phyloP scores from a whole-genome alignment of 2,113 vertebrate species.

The Loxodonta africana region DNA sequence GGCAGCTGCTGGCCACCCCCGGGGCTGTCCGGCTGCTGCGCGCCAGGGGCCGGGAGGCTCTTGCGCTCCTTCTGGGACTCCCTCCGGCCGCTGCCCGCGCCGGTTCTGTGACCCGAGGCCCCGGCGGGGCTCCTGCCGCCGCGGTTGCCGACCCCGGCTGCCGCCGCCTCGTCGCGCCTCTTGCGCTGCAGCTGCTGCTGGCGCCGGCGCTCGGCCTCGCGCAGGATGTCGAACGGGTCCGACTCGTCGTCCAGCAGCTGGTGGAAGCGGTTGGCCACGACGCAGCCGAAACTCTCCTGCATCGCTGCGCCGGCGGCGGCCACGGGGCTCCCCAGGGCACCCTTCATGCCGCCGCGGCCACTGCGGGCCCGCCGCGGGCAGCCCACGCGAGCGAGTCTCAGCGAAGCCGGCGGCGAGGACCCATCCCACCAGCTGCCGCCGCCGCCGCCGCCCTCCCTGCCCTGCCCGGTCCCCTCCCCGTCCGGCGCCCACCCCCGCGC shows the following conservation, averaged over 20 bases:
- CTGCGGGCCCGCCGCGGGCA: conserved; percentile 5
- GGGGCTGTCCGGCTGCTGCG: conserved; percentile 56
- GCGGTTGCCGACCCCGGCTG: conserved; percentile 16
- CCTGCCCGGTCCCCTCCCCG: not conserved
- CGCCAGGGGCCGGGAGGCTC: conserved; percentile 64
- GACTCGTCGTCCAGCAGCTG: conserved; percentile 94
- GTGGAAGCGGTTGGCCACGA: conserved; percentile 93
- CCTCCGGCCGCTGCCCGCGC: conserved; percentile 83
- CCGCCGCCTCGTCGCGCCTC: conserved; percentile 82
- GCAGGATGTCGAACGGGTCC: conserved; percentile 94
- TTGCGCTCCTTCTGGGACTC: conserved; percentile 91
- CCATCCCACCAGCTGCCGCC: conserved; percentile 42
- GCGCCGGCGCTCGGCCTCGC: conserved; percentile 87
- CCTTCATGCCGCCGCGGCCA: conserved; percentile 84
- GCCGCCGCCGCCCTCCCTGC: not conserved
- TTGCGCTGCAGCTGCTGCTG: conserved; percentile 87
- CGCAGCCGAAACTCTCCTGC: conserved; percentile 92
- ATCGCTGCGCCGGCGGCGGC: conserved; percentile 81
- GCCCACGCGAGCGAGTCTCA: conserved; percentile 18
- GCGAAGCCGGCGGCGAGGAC: not conserved
- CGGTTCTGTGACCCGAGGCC: conserved; percentile 71
- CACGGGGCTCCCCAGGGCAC: conserved; percentile 80
- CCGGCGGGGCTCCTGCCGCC: conserved; percentile 49
- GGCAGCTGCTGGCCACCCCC: not conserved
- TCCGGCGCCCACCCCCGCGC: conserved; percentile 5